Base-by-base conservation (phyloP, 2,797 vertebrate species). In the Parotocinclus haroldoi region DNA sequence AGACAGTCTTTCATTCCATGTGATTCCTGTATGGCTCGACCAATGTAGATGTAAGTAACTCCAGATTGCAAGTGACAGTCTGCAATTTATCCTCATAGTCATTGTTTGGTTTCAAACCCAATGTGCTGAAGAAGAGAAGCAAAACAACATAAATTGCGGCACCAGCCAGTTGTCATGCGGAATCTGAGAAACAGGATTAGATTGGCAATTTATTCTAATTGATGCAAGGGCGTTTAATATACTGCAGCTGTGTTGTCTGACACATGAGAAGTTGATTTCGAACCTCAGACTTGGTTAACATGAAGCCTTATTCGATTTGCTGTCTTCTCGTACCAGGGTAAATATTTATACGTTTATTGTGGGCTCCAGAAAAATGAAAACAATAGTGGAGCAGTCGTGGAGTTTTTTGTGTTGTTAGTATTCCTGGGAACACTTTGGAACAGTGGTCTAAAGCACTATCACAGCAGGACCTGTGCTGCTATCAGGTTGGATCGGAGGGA, bases 1-100 rank as follows among this genome's bases (percentile, higher is more conserved):
- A 4, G 36, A 9, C 14, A 52, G 37, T 19, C 38, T 9, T 17
- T 42, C n/a, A 11, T 42, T 53, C 10, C 11, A 14, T 38, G 9
- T 7, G 2, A 63, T 52, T 52, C 38, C 17, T 52, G 10, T 19
- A 42, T 11, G 50, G 49, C 40, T 51, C 11, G 9, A 27, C 27
- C 27, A 58, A 18, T 36, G 9, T 18, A 60, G 39, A 46, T 54
- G 11, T 27, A 53, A 48, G 42, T 10, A 58, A 11, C 6, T 10
- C 6, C 0, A 14, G 46, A 46, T 39, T 52, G 38, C 51, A 67
- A 42, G 17, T n/a, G 48, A 60, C 66, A 60, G 12, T 36, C 40
- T 37, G 18, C 18, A 54, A 52, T 46, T 60, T 46, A 54, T 17
- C 65, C 58, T 60, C 11, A 6, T 16, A 6, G 37, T 36, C 18